Base-by-base conservation (phyloP, 2,797 vertebrate species). In the Pelochelys cantorii region DNA sequence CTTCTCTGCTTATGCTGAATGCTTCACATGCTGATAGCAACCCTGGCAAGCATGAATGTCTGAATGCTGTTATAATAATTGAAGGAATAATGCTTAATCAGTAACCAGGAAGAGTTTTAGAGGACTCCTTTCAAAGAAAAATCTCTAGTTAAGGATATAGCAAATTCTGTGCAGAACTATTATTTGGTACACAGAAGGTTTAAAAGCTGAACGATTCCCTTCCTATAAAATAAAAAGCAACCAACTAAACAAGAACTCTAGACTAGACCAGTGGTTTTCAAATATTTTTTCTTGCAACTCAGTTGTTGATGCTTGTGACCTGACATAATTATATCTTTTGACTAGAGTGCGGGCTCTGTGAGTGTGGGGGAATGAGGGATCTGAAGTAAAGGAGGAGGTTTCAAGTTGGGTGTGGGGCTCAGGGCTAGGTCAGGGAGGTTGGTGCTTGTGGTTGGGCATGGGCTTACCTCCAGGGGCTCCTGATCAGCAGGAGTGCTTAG, bases 21-120 rank as follows among this genome's bases (percentile, higher is more conserved):
- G 25, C 31, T 34, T 55, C 53, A 7, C 4, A 56, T 23, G 18
- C 53, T n/a, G 78, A 79, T 56, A 25, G 78, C 20, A 82, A 31
- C 25, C 13, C 55, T 4, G 37, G 59, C 71, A 53, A 5, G 18
- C 15, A 2, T 12, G 14, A 48, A 5, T n/a, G 54, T 34, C 37
- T 65, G 53, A 34, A 31, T 1, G 1, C 3, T 59, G 20, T 56
- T 81, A 18, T 1, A 77, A 25, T 5, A 31, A 52, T 34, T 0
- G 0, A 77, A 68, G 34, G 6, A 81, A 27, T 14, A 60, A 56
- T 12, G 65, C 15, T 65, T 78, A 57, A 25, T 55, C 54, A 22
- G n/a, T 4, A 59, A 68, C 17, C n/a, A 22, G 1, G 18, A 71
- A 68, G 20, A 4, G 7, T 65, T 85, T 42, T 27, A 75, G 31